phyloP scores from a whole-genome alignment of 2,888 invertebrate species.

The Onchidella celtica region DNA sequence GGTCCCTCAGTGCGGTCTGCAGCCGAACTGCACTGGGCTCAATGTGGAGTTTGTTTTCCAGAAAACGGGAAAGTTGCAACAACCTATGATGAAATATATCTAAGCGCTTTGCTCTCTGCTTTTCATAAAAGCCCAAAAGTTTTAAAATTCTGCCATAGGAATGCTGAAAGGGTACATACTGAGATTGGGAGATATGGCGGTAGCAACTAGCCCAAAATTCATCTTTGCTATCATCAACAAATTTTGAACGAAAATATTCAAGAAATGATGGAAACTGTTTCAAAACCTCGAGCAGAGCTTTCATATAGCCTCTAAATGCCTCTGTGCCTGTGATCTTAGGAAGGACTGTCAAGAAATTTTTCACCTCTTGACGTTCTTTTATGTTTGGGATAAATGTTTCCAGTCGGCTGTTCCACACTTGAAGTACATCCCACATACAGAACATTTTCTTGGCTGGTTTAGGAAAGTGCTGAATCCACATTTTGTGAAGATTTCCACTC shows the following conservation, averaged over 20 bases:
- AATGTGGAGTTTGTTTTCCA: conserved; percentile 31
- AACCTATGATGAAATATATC: conserved; percentile 37
- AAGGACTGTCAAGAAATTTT: conserved; percentile 5
- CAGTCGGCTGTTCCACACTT: conserved; percentile 14
- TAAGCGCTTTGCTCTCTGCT: conserved; percentile 3
- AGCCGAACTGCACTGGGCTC: conserved; percentile 3
- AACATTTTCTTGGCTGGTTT: conserved; percentile 43
- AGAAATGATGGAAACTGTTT: conserved; percentile 24
- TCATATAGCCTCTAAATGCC: conserved; percentile 19
- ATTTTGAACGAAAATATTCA: conserved; percentile 28
- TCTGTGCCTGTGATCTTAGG: conserved; percentile 2
- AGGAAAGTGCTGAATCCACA: conserved; percentile 38
- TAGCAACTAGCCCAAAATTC: conserved; percentile 45
- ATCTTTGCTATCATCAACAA: conserved; percentile 30
- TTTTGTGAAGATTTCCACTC: not conserved
- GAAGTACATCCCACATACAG: conserved; percentile 32
- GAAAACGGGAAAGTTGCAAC: conserved; percentile 31
- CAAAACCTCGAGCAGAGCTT: conserved; percentile 27
- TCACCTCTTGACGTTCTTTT: conserved; percentile 18
- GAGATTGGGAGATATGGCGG: not conserved
- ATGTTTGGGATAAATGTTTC: conserved; percentile 4
- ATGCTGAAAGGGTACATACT: conserved; percentile 31
- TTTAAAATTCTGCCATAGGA: conserved; percentile 23
- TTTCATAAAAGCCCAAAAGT: conserved; percentile 20
- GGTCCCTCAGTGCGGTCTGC: not conserved